These are phyloP conservation scores for Felis catus DNA, from an alignment of 2,113 vertebrate species.

Conservation along the genomic window DNA sequence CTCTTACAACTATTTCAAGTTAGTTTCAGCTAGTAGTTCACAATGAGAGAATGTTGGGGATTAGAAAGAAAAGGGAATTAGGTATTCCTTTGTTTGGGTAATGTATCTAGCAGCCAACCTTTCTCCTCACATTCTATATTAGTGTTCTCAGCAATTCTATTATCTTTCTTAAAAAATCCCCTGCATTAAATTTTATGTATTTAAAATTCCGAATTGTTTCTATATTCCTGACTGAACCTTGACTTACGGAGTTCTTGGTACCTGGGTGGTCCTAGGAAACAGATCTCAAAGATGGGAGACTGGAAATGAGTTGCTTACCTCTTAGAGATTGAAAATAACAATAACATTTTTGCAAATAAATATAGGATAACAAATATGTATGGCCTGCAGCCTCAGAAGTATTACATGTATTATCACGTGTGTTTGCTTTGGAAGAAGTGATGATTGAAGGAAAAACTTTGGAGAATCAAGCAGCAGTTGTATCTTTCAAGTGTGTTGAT, in stretches of 20 bases:
- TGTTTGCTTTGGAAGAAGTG: neutral
- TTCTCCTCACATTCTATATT: neutral
- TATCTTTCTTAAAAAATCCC: neutral
- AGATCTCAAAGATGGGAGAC: neutral
- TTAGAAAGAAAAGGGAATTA: neutral
- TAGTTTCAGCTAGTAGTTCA: neutral
- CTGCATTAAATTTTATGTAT: neutral
- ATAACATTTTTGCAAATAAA: neutral
- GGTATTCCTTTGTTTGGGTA: neutral
- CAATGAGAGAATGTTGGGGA: neutral
- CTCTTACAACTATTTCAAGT: neutral
- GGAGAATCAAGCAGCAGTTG: neutral
- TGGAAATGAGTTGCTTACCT: neutral
- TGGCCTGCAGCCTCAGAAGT: neutral
- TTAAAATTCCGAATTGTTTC: neutral
- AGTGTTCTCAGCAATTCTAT: neutral
- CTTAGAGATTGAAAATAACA: neutral
- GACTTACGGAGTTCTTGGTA: neutral
- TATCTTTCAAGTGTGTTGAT: neutral
- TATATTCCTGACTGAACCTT: neutral
- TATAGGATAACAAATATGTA: neutral
- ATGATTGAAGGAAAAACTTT: neutral
- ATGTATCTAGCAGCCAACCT: neutral
- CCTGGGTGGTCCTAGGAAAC: neutral
- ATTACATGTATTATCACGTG: neutral